These are phyloP conservation scores for Arctia plantaginis DNA, from an alignment of 2,888 invertebrate genomes.

Conservation along the genomic window DNA sequence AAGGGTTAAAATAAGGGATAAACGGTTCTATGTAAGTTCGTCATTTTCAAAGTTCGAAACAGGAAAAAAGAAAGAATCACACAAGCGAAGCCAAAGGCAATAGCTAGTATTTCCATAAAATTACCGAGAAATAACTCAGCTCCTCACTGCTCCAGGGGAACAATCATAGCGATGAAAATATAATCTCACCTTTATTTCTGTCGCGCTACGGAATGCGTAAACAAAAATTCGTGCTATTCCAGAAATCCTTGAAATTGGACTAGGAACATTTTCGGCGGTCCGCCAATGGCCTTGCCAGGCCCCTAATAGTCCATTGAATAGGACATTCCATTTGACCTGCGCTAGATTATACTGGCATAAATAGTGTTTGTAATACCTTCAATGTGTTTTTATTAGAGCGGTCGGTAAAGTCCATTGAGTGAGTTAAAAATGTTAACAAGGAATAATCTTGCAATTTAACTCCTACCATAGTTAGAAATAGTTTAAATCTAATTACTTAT, in stretches of 20 bases:
- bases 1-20: too few relatives aligned
- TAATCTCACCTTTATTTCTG: conserved; percentile 66
- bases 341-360: conserved; percentile 34
- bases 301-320: conserved; percentile 62
- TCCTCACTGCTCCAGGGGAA: conserved; percentile 40
- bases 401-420: background rate
- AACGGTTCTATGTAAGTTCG: too few relatives aligned
- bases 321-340: conserved; percentile 52
- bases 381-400: background rate
- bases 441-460: background rate
- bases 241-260: conserved; percentile 50
- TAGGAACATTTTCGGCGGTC: conserved; percentile 42
- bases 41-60: too few relatives aligned
- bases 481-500: background rate
- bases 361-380: conserved; percentile 18
- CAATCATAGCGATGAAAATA: conserved; percentile 52
- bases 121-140: conserved; percentile 37
- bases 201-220: conserved; percentile 64
- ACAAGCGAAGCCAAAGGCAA: too few relatives aligned
- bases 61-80: too few relatives aligned
- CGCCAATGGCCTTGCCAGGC: conserved; percentile 54
- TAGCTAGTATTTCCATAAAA: conserved; percentile 2
- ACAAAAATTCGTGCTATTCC: conserved; percentile 66
- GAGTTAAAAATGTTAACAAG: background rate
- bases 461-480: background rate